Base-by-base conservation (phyloP, 2,888 invertebrate species). In the Lamellibrachia satsuma region DNA sequence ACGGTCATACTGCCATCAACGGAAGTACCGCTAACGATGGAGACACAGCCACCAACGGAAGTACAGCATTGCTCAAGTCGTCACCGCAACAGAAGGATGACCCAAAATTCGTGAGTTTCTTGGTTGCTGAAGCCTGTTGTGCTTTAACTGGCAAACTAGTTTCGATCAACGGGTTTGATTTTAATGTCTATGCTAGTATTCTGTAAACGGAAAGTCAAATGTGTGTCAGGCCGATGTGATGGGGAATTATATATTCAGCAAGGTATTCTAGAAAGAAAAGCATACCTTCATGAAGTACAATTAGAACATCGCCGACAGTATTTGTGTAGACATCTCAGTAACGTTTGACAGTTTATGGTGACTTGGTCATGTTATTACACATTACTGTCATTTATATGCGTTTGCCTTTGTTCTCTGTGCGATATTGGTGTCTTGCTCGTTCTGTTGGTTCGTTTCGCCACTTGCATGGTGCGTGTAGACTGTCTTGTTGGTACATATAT, bases 21-120 rank as follows among this genome's bases (percentile, higher is more conserved):
- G 75, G 22, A n/a, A 75, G n/a, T 3, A 75, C 6, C 6, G 75
- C 22, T 3, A 6, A 15, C 22, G 75, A n/a, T 22, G 22, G 75
- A 15, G 75, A 75, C n/a, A 22, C 75, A n/a, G 75, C 22, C 11
- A 75, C n/a, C 75, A 75, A 3, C 75, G n/a, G 75, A 15, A 22
- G 2, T 75, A 22, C 22, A 75, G 39, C 75, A 22, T 15, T 75
- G 22, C 75, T 75, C 75, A 75, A 75, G 22, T n/a, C 75, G 4
- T 39, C 0, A 75, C 75, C 15, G 75, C n/a, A 39, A 75, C 75
- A 22, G 75, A 75, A 75, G 75, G 75, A 75, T 22, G 75, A 75
- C 75, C 75, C 75, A n/a, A 75, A 22, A 75, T 75, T n/a, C 75
- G 75, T 75, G 75, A 75, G 75, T 75, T 75, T 75, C 75, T 75